Base-by-base conservation (phyloP, 2,888 invertebrate species). In the Drosophila niveifrons region DNA sequence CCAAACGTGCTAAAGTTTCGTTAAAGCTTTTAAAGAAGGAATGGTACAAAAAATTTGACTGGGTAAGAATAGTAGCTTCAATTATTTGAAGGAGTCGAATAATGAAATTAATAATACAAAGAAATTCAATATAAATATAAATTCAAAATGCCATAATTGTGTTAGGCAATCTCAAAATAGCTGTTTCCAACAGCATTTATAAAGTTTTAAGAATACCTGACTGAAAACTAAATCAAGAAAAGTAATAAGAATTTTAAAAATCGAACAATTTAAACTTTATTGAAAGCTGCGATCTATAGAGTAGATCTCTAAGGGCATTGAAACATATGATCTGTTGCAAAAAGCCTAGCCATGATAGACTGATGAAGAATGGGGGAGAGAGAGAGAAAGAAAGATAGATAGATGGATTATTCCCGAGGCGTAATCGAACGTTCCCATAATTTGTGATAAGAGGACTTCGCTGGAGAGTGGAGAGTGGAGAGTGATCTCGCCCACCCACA, bases 361-460 rank as follows among this genome's bases (percentile, higher is more conserved):
- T n/a, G n/a, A 3, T 3, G 1, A 17, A 17, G 2, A n/a, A 11
- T 13, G 15, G 8, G n/a, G 6, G 3, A 29, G 13, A 10, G 41
- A 2, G n/a, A 1, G 8, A 18, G 9, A 6, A 15, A 15, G 23
- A 34, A 9, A 28, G 18, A 11, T 41, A 41, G 29, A 7, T 10
- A 44, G 43, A 51, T n/a, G 13, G 51, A n/a, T 50, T 10, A 8
- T 55, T 17, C 59, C 59, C 47, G 15, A 43, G 59, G 76, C 63
- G 17, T 41, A 58, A 70, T 18, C 31, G 44, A 63, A 63, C 31
- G 67, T 76, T 75, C 72, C 75, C 75, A 75, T 75, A 75, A 75
- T 75, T 75, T 75, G 75, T 75, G 76, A 75, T 75, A 75, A 72
- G 76, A 72, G 65, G 39, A 36, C 23, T 31, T 29, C 41, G 51